Percentiles rank a stretch among this genome's conserved stretches.
phyloP scores from a whole-genome alignment of 2,113 vertebrate genomes.

The Anthoscopus minutus region DNA sequence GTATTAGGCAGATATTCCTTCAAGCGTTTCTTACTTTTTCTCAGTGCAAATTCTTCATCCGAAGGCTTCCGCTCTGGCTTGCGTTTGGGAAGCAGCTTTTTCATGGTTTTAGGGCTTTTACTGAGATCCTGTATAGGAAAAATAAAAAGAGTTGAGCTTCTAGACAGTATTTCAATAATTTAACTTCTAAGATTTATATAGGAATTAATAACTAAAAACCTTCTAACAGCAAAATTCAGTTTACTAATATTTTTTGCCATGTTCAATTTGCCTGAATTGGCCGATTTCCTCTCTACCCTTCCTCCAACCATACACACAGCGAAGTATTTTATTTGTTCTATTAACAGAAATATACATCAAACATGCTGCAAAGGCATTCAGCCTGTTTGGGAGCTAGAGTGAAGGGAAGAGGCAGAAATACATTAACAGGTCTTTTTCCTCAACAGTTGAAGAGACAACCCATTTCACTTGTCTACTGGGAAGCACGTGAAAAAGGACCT shows the following conservation, averaged over 20 bases:
- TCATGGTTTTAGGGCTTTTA: constrained; percentile 99
- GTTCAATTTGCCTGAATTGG: not conserved
- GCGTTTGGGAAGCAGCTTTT: constrained; percentile 95
- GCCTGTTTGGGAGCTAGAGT: not conserved
- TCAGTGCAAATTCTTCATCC: constrained; percentile 94
- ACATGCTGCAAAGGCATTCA: not conserved
- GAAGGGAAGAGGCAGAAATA: not conserved
- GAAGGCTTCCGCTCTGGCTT: constrained; percentile 96
- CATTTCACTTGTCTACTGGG: not conserved
- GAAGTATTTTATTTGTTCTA: not conserved
- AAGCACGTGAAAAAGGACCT: not conserved
- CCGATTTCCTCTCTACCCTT: not conserved
- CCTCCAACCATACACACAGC: not conserved
- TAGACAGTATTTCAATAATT: not conserved
- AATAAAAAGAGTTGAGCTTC: not conserved
- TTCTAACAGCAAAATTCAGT: not conserved
- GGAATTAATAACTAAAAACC: not conserved
- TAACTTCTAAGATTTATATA: not conserved
- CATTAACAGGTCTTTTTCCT: not conserved
- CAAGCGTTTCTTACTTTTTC: constrained; percentile 84
- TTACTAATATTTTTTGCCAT: not conserved
- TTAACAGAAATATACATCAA: not conserved
- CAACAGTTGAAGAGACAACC: not conserved
- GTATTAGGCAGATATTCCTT: not conserved
- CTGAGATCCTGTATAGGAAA: constrained; percentile 83